Conservation (phyloP, 2,888 invertebrate genomes). For the Drosophila colorata region DNA sequence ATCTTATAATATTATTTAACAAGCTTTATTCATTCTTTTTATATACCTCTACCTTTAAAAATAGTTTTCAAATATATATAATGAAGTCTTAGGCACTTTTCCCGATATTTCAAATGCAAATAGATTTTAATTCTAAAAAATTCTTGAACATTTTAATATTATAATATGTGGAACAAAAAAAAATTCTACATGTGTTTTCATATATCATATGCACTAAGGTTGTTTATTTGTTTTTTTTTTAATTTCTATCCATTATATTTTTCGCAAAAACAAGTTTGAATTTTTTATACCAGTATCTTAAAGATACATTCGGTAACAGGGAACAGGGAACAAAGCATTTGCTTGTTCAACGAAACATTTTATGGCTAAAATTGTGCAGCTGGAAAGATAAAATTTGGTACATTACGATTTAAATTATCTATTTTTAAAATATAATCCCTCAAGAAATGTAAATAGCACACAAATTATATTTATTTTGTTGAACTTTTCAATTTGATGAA, state of each 20-base stretch:
- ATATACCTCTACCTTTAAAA: no score
- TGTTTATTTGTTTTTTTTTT: neutral
- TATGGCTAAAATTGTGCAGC: conserved; percentile 5
- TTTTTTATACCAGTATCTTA: neutral
- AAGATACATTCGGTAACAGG: neutral
- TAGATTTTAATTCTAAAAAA: no score
- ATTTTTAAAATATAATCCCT: neutral
- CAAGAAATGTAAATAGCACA: conserved; percentile 19
- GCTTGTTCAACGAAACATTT: neutral
- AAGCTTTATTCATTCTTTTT: no score
- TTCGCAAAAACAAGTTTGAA: neutral
- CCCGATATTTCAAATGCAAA: no score
- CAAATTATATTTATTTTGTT: conserved; percentile 12
- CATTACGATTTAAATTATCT: neutral
- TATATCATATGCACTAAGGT: neutral
- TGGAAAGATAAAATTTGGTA: conserved; percentile 16
- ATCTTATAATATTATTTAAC: no score
- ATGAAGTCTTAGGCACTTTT: no score
- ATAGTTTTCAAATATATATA: no score
- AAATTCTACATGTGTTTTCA: no score
- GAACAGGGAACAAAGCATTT: conserved; percentile 1
- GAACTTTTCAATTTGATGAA: conserved; percentile 17
- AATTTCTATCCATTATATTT: neutral
- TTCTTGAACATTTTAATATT: no score
- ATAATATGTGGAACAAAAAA: no score